Evolutionary conservation across 2,888 invertebrate species (phyloP), one percentile per base, ranked within the genome.

Genomic region (Agrotis segetum): DNA sequence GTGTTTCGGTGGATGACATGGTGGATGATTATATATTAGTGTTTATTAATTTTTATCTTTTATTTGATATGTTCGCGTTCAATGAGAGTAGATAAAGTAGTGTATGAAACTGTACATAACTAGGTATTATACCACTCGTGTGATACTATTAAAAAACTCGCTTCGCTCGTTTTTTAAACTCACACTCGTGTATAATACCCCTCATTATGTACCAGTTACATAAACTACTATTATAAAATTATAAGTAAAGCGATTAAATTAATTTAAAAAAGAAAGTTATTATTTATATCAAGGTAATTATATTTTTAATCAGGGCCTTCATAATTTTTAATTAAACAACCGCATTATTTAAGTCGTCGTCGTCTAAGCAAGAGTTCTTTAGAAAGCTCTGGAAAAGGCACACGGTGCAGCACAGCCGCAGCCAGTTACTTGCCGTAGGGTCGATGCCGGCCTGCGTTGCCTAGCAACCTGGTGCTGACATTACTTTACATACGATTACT

Each of bases 371-470:
- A 91, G 89, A 82, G 84, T 91, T 90, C 86, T 82, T 81, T 86
- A 86, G 91, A 93, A 93, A 91, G 90, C 88, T 91, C 90, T 88
- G 85, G 90, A 88, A 88, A 82, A 74, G 67, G 71, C 60, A 47
- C 50, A 59, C 66, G 16, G 53, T 29, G 47, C 13, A 53, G 44
- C 66, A 61, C 49, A 71, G 74, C 67, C 82, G 65, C 67, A 82
- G 65, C 73, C 81, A 68, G 74, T 58, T 68, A 76, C 70, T 60
- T 68, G 77, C 70, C 67, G 64, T 69, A 67, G 87, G 88, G 87
- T 89, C 89, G 88, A 90, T 90, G 87, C 70, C 78, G 75, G 64
- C 73, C 53, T 16, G 47, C 53, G 94, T 94, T 93, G 92, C 94
- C 78, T 80, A 83, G 93, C 91, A 93, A 94, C 94, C 53, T 24